A percentile compares a stretch with the other conserved stretches of the same genome.
phyloP scores from a whole-genome alignment of 2,888 invertebrate genomes.

The Acrocyrtus sp. region DNA sequence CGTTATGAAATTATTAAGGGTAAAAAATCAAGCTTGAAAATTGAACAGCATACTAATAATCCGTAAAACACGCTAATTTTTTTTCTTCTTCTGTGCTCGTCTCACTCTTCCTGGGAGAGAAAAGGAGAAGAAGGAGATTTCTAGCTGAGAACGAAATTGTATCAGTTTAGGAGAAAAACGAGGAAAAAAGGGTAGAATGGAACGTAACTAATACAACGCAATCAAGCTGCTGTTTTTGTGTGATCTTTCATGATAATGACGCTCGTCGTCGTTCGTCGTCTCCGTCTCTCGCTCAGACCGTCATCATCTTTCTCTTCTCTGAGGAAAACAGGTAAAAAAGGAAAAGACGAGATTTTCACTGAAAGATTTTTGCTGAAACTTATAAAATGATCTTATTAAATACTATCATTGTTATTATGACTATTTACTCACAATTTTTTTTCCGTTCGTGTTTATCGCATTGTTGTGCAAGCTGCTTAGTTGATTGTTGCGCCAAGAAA shows the following conservation, averaged over 20 bases:
- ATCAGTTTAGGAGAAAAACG: no score
- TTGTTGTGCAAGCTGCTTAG: constrained; percentile 36
- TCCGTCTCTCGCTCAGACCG: no score
- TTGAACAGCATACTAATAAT: constrained; percentile 44
- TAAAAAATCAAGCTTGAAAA: constrained; percentile 16
- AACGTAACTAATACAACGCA: not conserved
- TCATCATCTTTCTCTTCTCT: no score
- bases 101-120: no score
- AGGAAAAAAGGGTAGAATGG: no score
- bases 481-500: constrained; percentile 25
- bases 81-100: constrained; percentile 1
- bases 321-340: not conserved
- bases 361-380: constrained; percentile 16
- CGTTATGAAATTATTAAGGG: no score
- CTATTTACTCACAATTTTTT: no score
- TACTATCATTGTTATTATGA: constrained; percentile 6
- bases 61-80: constrained; percentile 53
- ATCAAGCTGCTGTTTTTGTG: constrained; percentile 11
- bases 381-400: constrained; percentile 8
- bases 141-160: no score
- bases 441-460: constrained; percentile 13
- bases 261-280: no score
- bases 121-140: no score
- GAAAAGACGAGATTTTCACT: constrained; percentile 5
- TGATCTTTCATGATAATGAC: constrained; percentile 23